Percentiles rank a stretch among this genome's conserved stretches.
phyloP scores from a whole-genome alignment of 2,797 vertebrate genomes.

The Sciurus vulgaris region DNA sequence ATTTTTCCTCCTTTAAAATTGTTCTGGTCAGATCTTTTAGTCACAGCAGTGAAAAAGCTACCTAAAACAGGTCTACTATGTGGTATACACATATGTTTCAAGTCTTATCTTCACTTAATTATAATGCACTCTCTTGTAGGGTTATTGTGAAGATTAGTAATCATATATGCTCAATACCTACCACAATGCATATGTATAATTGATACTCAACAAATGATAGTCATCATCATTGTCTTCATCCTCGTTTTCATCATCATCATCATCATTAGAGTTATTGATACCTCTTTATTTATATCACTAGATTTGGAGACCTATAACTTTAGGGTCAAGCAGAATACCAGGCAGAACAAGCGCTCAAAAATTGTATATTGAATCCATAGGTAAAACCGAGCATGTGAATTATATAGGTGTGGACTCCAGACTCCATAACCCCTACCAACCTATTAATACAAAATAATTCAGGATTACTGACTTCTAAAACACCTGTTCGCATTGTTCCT shows the following conservation, averaged over 20 bases:
- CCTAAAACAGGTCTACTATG: not conserved
- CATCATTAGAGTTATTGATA: not conserved
- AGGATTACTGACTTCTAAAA: not conserved
- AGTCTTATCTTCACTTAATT: not conserved
- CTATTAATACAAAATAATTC: slow-evolving; percentile 25
- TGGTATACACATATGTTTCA: too few relatives aligned
- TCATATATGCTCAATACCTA: not conserved
- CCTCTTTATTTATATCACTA: not conserved
- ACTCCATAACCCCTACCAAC: not conserved
- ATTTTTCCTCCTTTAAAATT: too few relatives aligned
- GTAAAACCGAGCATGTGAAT: not conserved
- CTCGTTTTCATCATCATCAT: not conserved
- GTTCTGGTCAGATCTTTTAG: too few relatives aligned
- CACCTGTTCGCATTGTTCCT: not conserved
- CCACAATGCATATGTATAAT: not conserved
- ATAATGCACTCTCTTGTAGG: not conserved
- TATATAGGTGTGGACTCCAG: not conserved
- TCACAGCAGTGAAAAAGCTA: too few relatives aligned
- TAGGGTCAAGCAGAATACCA: not conserved
- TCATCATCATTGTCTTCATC: not conserved
- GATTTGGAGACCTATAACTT: not conserved
- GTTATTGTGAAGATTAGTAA: not conserved
- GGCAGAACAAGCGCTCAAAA: not conserved
- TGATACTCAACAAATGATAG: not conserved
- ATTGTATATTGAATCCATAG: not conserved